Conservation (phyloP, 2,888 invertebrate species). For the Pyrochroa serraticornis region DNA sequence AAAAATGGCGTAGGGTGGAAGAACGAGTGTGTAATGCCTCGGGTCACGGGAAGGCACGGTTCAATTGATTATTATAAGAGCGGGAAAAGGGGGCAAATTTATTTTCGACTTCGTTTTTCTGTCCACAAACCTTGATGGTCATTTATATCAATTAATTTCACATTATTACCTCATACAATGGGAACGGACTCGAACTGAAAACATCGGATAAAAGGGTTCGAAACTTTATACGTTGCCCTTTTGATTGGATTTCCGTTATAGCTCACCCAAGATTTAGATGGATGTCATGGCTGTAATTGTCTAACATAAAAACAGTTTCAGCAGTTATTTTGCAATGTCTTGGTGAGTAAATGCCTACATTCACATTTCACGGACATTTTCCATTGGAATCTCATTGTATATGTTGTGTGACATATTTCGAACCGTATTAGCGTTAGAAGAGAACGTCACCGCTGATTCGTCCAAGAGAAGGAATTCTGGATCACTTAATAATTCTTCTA, state of each 20-base stretch:
- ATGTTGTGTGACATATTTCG: no score
- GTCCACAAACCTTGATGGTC: slow-evolving; percentile 12
- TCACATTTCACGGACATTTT: no score
- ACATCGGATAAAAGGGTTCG: slow-evolving; percentile 12
- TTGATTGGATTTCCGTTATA: slow-evolving; percentile 14
- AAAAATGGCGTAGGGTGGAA: background rate
- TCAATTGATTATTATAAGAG: slow-evolving; percentile 2
- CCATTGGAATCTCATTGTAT: no score
- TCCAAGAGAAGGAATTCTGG: no score
- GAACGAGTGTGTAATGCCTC: background rate
- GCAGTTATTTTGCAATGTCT: background rate
- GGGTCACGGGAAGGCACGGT: background rate
- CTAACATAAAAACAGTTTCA: slow-evolving; percentile 18
- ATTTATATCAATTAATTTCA: slow-evolving; percentile 29
- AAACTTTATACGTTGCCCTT: slow-evolving; percentile 5
- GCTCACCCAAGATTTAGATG: background rate
- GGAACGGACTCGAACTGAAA: slow-evolving; percentile 3
- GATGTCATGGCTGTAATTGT: slow-evolving; percentile 11
- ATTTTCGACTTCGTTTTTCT: slow-evolving; percentile 9
- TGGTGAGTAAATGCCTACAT: no score
- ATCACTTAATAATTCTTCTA: no score
- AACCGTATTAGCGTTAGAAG: no score
- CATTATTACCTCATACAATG: slow-evolving; percentile 25
- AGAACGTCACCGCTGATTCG: no score
- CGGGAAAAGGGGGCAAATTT: slow-evolving; percentile 1